phyloP scores from a whole-genome alignment of 2,888 invertebrate genomes.

The Drosophila cognata region DNA sequence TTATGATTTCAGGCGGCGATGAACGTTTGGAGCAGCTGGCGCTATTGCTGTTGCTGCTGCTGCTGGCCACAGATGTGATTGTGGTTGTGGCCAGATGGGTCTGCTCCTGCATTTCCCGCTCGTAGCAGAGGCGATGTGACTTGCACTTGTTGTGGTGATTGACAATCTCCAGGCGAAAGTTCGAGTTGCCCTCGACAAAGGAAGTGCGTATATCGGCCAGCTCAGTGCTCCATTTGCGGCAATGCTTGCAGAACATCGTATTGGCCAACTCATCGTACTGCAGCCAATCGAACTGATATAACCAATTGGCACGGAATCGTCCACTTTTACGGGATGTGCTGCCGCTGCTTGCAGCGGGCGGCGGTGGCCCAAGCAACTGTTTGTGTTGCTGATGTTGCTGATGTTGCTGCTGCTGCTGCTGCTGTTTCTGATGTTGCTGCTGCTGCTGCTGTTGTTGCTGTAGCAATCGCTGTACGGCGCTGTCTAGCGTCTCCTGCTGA shows the following conservation, averaged over 20 bases:
- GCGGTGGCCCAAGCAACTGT: conserved; percentile 9
- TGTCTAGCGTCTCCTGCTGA: conserved; percentile 73
- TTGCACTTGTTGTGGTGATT: conserved; percentile 93
- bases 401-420: conserved; percentile 81
- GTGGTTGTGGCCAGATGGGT: conserved; percentile 15
- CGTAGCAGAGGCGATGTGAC: conserved; percentile 89
- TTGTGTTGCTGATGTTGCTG: conserved; percentile 6
- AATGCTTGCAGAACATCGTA: conserved; percentile 90
- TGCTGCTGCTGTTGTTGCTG: conserved; percentile 82
- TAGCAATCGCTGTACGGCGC: conserved; percentile 68
- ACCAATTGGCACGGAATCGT: conserved; percentile 89
- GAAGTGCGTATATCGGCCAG: conserved; percentile 91
- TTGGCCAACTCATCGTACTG: conserved; percentile 89
- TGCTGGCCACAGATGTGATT: conserved; percentile 6
- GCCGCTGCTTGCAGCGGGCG: neutral
- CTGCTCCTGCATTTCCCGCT: conserved; percentile 85
- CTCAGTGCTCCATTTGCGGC: conserved; percentile 90
- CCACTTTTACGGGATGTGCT: conserved; percentile 86
- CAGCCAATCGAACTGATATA: conserved; percentile 90
- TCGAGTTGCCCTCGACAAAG: conserved; percentile 91
- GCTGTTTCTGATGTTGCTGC: conserved; percentile 36
- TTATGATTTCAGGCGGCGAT: conserved; percentile 75
- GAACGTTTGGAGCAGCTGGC: conserved; percentile 25
- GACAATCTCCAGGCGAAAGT: conserved; percentile 91
- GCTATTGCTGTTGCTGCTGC: conserved; percentile 11